Evolutionary conservation across 1,140 invertebrate species (phyloP), one percentile per base, ranked within the genome.

Genomic region (Drosophila teissieri): DNA sequence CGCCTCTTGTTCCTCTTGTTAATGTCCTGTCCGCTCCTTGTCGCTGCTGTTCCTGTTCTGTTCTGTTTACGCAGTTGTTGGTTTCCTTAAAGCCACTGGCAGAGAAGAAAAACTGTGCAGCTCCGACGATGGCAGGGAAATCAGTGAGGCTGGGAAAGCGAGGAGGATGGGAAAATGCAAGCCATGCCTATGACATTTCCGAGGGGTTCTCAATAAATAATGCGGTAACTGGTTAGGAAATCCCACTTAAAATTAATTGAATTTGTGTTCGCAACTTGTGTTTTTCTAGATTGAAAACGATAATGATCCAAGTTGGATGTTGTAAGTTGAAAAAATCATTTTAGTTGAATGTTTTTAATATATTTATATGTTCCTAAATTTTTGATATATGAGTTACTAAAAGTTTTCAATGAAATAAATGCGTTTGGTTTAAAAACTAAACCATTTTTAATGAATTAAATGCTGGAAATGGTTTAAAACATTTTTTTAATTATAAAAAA

Each of bases 21-120:
- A 73, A 64, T 74, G 70, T 74, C 58, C 69, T 74, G 72, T 73
- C 72, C 44, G 48, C 69, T 73, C 52, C 53, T 61, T 72, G 54
- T 61, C 70, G 51, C 42, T 74, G 34, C 52, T 64, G 67, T 57
- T 34, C 34, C 27, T 8, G 27, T 8, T 31, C 27, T 31, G 27
- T 55, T 17, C 67, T 70, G 65, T 70, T 70, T 69, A 69, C 67
- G 67, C 67, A 70, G 67, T 70, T 70, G 51, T 70, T 70, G 64
- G 51, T 22, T 70, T 69, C 19, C 42, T 70, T 64, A 27, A 51
- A 46, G 64, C 60, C 64, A 44, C 37, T 2, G 31, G 46, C 64
- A 36, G 37, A 14, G 3, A 31, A 31, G 31, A 31, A 31, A 27
- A 36, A 24, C 64, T 34, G 17, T 36, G 58, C 27, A 63, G 27